Base-by-base conservation (phyloP, 2,888 invertebrate species). In the Trissoscelio sp. region DNA sequence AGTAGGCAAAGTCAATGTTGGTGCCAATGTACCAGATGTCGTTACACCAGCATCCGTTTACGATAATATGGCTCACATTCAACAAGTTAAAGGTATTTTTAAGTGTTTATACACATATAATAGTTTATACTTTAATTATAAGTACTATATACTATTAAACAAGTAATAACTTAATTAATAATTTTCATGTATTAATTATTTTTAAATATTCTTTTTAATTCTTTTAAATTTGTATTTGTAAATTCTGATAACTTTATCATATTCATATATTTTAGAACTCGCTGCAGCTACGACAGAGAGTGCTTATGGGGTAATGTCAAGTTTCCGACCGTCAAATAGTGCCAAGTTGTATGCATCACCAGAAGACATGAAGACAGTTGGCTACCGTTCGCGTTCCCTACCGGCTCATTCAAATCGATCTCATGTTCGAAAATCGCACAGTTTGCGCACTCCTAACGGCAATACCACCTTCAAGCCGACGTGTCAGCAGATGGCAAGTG, bases 291-390 rank as follows among this genome's bases (percentile, higher is more conserved):
- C 91, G 5, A 86, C 88, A 3, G 91, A 91, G 46, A 92, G 92
- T 46, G 92, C 92, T 37, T 91, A 93, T 67, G 93, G 93, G 44
- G 94, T 96, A 62, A 95, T 95, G 92, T 97, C 97, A 64, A 97
- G 97, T 88, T 98, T 98, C 93, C 95, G 97, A 86, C 98, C 98
- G 6, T 94, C 96, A 77, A 95, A 96, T 83, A 95, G 94, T 91
- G 96, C 96, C 62, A 96, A 96, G 91, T 93, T 98, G 79, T 97
- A 97, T 92, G 97, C 97, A 28, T 96, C 97, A 69, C 98, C 98
- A 12, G 95, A 96, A 88, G 97, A 96, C 90, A 94, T 96, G 88
- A 96, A 95, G 89, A 94, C 94, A 55, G 95, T 96, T 39, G 96
- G 95, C 18, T 94, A 94, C 86, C 92, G 94, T 83, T 93, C 93